Conservation (phyloP, 2,797 vertebrate species). For the Tragopan temminckii region DNA sequence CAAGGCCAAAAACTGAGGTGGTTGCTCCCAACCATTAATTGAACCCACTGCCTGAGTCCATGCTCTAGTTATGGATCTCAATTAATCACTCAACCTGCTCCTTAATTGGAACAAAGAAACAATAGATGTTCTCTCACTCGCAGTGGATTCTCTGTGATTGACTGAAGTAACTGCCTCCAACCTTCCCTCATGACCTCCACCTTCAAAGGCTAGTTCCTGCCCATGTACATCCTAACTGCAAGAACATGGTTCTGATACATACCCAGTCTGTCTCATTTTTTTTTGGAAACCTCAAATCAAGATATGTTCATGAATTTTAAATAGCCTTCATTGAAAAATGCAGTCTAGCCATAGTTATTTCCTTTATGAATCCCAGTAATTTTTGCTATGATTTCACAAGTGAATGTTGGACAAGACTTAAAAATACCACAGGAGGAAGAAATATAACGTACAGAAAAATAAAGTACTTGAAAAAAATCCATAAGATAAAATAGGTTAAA, state of each 20-base stretch:
- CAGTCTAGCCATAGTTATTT: not conserved
- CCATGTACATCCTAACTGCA: not conserved
- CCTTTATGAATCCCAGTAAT: not conserved
- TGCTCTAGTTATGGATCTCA: not conserved
- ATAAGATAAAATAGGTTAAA: not conserved
- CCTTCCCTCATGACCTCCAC: not conserved
- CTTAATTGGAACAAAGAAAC: not conserved
- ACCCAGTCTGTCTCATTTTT: not conserved
- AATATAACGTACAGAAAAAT: not conserved
- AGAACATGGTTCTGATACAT: accelerated
- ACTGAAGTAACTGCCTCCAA: not conserved
- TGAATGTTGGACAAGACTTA: not conserved
- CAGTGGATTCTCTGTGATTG: not conserved
- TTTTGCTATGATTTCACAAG: not conserved
- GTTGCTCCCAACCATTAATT: not conserved
- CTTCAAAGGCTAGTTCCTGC: not conserved
- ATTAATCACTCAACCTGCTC: not conserved
- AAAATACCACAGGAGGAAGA: not conserved
- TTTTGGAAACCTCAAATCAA: not conserved
- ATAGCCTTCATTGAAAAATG: not conserved
- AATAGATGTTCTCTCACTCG: not conserved
- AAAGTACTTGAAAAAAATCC: not conserved
- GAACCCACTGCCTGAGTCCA: not conserved
- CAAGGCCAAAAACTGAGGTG: not conserved
- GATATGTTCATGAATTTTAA: not conserved